Conservation (phyloP, 2,888 invertebrate genomes). For the Auanema sp. region DNA sequence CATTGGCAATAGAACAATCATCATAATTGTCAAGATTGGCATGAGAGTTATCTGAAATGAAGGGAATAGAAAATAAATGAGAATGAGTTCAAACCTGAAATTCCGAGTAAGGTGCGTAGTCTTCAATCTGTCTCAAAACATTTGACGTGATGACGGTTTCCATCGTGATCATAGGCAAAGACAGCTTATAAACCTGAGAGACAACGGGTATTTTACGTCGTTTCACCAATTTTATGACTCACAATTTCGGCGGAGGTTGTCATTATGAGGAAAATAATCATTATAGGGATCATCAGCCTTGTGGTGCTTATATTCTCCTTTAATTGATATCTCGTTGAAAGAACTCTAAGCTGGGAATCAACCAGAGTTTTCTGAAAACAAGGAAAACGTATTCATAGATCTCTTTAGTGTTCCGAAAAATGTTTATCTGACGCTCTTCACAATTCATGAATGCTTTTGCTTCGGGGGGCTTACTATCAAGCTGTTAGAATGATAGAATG, state of each 20-base stretch:
- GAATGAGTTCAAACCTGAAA: conserved; percentile 1
- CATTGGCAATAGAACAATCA: conserved; percentile 6
- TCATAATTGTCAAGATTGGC: conserved; percentile 3
- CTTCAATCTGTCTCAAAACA: not conserved
- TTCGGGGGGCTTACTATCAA: no score
- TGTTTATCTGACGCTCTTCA: no score
- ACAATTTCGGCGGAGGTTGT: conserved; percentile 9
- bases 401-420: no score
- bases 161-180: conserved; percentile 2
- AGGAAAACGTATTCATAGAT: not conserved
- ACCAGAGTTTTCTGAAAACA: not conserved
- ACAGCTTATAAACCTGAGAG: conserved; percentile 7
- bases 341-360: not conserved
- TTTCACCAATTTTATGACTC: not conserved
- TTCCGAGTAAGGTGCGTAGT: conserved; percentile 6
- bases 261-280: conserved; percentile 4
- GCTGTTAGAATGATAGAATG: no score
- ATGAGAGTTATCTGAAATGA: conserved; percentile 9
- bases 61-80: not conserved
- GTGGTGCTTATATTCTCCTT: conserved; percentile 8
- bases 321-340: conserved; percentile 11
- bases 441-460: no score
- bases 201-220: not conserved
- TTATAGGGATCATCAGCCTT: conserved; percentile 8
- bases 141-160: not conserved